phyloP scores from a whole-genome alignment of 1,140 invertebrate species.

The Holotrichia oblita region DNA sequence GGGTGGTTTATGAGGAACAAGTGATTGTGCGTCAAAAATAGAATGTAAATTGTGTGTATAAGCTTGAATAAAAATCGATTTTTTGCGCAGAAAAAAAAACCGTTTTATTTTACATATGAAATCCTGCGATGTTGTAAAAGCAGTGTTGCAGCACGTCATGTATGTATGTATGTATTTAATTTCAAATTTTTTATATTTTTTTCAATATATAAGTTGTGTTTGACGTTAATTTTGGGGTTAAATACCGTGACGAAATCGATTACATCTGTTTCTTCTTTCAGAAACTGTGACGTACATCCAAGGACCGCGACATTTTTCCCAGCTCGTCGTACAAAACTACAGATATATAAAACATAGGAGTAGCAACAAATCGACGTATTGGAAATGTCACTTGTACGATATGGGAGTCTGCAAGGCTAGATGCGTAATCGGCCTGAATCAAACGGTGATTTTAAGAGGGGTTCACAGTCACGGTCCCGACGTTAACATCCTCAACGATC shows the following conservation, averaged over 20 bases:
- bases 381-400: conserved; percentile 57
- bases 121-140: background rate
- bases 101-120: too few species aligned
- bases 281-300: conserved; percentile 51
- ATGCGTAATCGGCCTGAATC: conserved; percentile 50
- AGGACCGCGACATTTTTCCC: conserved; percentile 48
- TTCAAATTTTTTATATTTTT: conserved; percentile 11
- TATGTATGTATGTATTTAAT: background rate
- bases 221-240: background rate
- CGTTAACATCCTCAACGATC: background rate
- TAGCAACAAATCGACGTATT: conserved; percentile 51
- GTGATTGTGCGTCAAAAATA: too few species aligned
- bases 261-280: conserved; percentile 44
- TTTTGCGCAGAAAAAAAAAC: too few species aligned
- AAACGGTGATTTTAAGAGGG: conserved; percentile 51
- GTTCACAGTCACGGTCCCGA: conserved; percentile 48
- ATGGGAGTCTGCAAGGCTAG: conserved; percentile 51
- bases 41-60: too few species aligned
- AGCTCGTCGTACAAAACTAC: conserved; percentile 51
- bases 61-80: too few species aligned
- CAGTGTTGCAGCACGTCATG: background rate
- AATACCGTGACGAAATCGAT: too few species aligned
- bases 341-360: conserved; percentile 56
- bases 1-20: too few species aligned
- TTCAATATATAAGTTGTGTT: background rate